These are phyloP conservation scores for Bicyclus anynana DNA, from an alignment of 1,140 invertebrate species.

Conservation along the genomic window DNA sequence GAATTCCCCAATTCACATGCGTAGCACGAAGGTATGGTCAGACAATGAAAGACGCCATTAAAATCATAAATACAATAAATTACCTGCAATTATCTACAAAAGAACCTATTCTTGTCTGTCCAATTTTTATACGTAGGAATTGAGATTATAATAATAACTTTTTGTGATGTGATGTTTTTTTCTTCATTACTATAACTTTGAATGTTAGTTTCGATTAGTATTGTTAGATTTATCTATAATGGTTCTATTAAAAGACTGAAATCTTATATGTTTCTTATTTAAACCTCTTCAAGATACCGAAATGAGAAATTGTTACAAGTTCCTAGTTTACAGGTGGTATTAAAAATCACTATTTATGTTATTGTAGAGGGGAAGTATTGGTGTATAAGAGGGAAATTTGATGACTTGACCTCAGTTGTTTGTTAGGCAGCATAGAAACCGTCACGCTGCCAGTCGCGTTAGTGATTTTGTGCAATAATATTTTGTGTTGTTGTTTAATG, in stretches of 20 bases:
- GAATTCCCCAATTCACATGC: too few species aligned
- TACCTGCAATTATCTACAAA: constrained; percentile 3
- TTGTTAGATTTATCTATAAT: constrained; percentile 62
- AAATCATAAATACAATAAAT: constrained; percentile 8
- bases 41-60: too few species aligned
- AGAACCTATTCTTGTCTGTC: constrained; percentile 23
- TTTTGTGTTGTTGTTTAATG: too few species aligned
- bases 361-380: too few species aligned
- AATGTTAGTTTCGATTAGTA: constrained; percentile 42
- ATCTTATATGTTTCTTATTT: constrained; percentile 37
- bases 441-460: too few species aligned
- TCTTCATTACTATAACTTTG: constrained; percentile 23
- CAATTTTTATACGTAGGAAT: constrained; percentile 25
- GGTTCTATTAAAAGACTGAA: constrained; percentile 75
- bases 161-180: constrained; percentile 29
- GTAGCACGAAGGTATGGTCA: too few species aligned
- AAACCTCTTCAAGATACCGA: not conserved
- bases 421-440: too few species aligned
- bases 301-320: not conserved
- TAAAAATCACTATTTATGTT: too few species aligned
- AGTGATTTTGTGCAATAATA: too few species aligned
- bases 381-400: too few species aligned
- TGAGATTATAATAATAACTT: constrained; percentile 17
- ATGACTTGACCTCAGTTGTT: too few species aligned
- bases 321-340: too few species aligned